A percentile compares a stretch with the other conserved stretches of the same genome.
phyloP scores from a whole-genome alignment of 2,888 invertebrate genomes.

The Sinopyrophorus schimmeli region DNA sequence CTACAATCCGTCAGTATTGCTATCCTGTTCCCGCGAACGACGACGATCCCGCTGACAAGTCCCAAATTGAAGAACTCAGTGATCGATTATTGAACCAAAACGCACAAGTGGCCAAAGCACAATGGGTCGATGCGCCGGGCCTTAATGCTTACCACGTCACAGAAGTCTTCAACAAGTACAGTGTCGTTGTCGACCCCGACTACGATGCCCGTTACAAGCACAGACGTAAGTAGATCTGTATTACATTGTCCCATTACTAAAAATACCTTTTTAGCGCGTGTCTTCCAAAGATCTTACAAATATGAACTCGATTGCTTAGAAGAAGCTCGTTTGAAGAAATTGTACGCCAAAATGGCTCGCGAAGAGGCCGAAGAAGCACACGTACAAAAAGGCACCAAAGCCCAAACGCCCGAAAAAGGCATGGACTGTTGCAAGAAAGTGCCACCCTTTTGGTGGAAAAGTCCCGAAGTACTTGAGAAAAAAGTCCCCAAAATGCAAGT shows the following conservation, averaged over 20 bases:
- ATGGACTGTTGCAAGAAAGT: constrained; percentile 38
- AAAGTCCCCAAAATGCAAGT: not conserved
- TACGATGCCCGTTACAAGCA: constrained; percentile 46
- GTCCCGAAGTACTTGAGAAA: not conserved
- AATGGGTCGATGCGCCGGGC: constrained; percentile 63
- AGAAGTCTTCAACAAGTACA: constrained; percentile 57
- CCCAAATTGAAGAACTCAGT: constrained; percentile 37
- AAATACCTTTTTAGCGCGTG: constrained; percentile 42
- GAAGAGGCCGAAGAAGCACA: constrained; percentile 42
- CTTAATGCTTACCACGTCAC: constrained; percentile 59
- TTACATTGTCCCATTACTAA: no score
- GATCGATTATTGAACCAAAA: constrained; percentile 53
- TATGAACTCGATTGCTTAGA: constrained; percentile 62
- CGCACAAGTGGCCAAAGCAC: constrained; percentile 57
- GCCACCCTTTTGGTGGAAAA: constrained; percentile 49
- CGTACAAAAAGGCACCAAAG: constrained; percentile 32
- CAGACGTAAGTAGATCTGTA: constrained; percentile 46
- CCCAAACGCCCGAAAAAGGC: constrained; percentile 29
- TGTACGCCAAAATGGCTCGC: constrained; percentile 47
- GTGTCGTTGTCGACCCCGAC: constrained; percentile 37
- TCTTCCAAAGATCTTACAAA: constrained; percentile 62
- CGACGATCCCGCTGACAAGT: constrained; percentile 56
- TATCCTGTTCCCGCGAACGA: constrained; percentile 55
- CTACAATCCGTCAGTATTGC: constrained; percentile 55
- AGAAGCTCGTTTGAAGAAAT: constrained; percentile 50